Conservation (phyloP, 2,113 vertebrate species). For the Hipposideros armiger region DNA sequence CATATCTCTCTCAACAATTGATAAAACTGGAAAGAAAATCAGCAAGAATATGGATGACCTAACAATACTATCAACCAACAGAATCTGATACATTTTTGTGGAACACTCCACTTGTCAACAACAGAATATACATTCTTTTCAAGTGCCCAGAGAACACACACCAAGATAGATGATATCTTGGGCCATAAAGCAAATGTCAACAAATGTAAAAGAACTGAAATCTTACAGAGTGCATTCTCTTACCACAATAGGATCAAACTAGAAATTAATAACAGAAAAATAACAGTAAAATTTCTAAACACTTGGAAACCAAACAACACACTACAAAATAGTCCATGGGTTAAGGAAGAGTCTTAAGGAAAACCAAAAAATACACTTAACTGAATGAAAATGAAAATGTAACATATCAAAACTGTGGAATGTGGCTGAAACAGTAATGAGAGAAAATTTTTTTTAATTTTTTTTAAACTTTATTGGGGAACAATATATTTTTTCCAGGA, state of each 20-base stretch:
- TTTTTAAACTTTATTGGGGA: no score
- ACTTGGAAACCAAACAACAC: neutral
- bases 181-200: neutral
- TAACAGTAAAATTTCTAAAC: neutral
- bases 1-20: neutral
- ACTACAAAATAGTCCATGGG: neutral
- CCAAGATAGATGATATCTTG: neutral
- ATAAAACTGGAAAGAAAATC: neutral
- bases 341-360: neutral
- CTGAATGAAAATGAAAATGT: constrained; percentile 5
- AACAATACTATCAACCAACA: neutral
- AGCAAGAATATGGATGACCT: neutral
- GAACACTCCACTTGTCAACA: neutral
- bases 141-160: neutral
- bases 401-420: neutral
- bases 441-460: neutral
- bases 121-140: neutral
- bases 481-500: no score
- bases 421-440: neutral
- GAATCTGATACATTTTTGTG: neutral
- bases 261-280: neutral
- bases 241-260: neutral
- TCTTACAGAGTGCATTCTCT: neutral
- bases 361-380: neutral
- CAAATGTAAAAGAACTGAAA: neutral